These are phyloP conservation scores for Mamestra brassicae DNA, from an alignment of 2,888 invertebrate species.

Conservation along the genomic window DNA sequence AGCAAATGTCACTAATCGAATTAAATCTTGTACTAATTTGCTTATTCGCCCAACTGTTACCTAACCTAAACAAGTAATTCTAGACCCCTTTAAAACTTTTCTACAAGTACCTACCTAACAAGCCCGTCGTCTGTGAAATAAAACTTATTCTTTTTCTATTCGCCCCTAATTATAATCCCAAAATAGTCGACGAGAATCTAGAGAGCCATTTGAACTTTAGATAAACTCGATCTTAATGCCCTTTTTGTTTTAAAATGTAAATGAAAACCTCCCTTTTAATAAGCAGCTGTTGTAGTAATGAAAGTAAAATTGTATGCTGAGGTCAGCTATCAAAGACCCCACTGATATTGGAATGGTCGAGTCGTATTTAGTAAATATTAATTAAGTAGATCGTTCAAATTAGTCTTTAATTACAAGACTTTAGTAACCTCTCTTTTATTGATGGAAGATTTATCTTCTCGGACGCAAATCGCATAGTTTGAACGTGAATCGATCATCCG, in stretches of 20 bases:
- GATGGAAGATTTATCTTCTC: slow-evolving; percentile 18
- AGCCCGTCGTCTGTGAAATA: slow-evolving; percentile 9
- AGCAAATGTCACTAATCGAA: background rate
- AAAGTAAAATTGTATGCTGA: slow-evolving; percentile 16
- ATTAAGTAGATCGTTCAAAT: slow-evolving; percentile 20
- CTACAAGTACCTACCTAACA: background rate
- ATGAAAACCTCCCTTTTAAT: slow-evolving; percentile 5
- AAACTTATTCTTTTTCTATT: slow-evolving; percentile 29
- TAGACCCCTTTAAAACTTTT: slow-evolving; percentile 19
- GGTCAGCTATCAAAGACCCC: background rate
- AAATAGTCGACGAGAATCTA: slow-evolving; percentile 17
- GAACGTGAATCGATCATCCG: slow-evolving; percentile 27
- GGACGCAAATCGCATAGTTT: slow-evolving; percentile 14
- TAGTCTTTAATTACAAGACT: slow-evolving; percentile 28
- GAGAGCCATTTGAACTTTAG: slow-evolving; percentile 4
- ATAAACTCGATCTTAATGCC: background rate
- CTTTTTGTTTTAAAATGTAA: slow-evolving; percentile 22
- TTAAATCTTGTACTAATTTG: slow-evolving; percentile 18
- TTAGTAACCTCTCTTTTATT: background rate
- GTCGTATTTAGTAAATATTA: background rate
- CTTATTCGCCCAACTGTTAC: slow-evolving; percentile 15
- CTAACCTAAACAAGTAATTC: slow-evolving; percentile 25
- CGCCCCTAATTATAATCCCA: slow-evolving; percentile 25
- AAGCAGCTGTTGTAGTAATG: slow-evolving; percentile 10
- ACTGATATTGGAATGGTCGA: slow-evolving; percentile 11